phyloP scores from a whole-genome alignment of 2,797 vertebrate genomes.

The Limnodromus scolopaceus region DNA sequence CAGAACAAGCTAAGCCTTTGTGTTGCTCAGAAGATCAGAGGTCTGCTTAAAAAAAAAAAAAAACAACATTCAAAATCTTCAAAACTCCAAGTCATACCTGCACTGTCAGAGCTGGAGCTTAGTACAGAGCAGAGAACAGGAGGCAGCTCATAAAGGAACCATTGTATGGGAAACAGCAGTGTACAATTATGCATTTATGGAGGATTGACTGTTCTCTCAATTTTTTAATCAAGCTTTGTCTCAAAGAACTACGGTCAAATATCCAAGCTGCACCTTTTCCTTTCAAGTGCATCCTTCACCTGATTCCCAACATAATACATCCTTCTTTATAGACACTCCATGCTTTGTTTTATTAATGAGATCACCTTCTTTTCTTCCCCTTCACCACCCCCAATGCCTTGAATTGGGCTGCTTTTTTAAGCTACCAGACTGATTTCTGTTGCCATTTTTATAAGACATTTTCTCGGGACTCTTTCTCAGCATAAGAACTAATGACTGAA shows the following conservation, averaged over 20 bases:
- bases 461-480: not conserved
- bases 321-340: slow-evolving; percentile 30
- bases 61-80: not conserved
- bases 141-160: slow-evolving; percentile 40
- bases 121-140: not conserved
- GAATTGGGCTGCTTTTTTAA: not conserved
- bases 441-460: not conserved
- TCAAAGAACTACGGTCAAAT: slow-evolving; percentile 32
- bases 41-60: not conserved
- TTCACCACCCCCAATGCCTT: not conserved
- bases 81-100: slow-evolving; percentile 27
- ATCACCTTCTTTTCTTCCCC: not conserved
- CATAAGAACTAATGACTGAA: not conserved
- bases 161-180: slow-evolving; percentile 51
- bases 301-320: slow-evolving; percentile 8
- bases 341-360: slow-evolving; percentile 27
- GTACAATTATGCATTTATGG: slow-evolving; percentile 53
- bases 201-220: slow-evolving; percentile 23
- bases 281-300: slow-evolving; percentile 62
- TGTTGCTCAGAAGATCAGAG: not conserved
- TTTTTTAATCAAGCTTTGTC: slow-evolving; percentile 62
- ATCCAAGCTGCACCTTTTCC: slow-evolving; percentile 37
- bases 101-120: not conserved
- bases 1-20: slow-evolving; percentile 34
- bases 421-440: not conserved